Evolutionary conservation across 2,113 vertebrate genomes (phyloP).

Genomic region (Mesoclemmys tuberculata): DNA sequence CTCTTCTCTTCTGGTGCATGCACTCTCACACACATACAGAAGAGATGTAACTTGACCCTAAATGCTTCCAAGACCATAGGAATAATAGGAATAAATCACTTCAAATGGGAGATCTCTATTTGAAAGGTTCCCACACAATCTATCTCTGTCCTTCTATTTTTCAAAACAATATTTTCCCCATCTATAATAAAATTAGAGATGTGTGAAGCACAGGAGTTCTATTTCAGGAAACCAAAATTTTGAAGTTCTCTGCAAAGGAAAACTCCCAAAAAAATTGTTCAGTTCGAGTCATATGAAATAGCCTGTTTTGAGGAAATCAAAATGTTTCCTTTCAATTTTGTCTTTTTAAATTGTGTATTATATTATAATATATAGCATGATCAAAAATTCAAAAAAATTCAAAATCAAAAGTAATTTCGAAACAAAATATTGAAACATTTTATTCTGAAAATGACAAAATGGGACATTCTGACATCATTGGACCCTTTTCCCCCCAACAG

Average conservation of each 20-base stretch:
- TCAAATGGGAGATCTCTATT: neutral
- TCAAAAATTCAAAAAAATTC: neutral
- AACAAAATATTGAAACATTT: neutral
- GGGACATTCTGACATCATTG: neutral
- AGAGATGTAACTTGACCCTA: neutral
- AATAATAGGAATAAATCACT: constrained; percentile 17
- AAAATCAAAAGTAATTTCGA: neutral
- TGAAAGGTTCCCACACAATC: neutral
- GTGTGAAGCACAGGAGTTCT: neutral
- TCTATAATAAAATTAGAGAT: fast-evolving
- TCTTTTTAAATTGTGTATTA: neutral
- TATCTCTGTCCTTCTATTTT: constrained; percentile 11
- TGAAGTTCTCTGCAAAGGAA: neutral
- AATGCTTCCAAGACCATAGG: neutral
- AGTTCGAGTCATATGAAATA: neutral
- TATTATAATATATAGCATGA: neutral
- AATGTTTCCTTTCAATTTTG: neutral
- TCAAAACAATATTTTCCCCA: neutral
- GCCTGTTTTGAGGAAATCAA: neutral
- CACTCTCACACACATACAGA: neutral
- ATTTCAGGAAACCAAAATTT: neutral
- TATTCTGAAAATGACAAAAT: neutral
- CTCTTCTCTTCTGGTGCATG: neutral
- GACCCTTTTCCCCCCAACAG: neutral
- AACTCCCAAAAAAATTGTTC: neutral